Base-by-base conservation (phyloP, 2,888 invertebrate species). In the Euplagia quadripunctaria region DNA sequence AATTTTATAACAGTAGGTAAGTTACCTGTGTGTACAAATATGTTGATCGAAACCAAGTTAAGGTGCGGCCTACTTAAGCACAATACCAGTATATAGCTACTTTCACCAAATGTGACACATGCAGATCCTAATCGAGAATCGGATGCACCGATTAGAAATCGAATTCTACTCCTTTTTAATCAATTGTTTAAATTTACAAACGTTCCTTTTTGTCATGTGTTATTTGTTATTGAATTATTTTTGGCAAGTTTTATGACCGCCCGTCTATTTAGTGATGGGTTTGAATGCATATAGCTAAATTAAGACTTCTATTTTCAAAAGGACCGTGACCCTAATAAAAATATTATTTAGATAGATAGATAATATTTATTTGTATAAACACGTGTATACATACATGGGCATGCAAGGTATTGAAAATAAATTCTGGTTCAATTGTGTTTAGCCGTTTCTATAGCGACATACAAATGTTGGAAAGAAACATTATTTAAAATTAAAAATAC, bases 11-110 rank as follows among this genome's bases (percentile, higher is more conserved):
- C 31, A 49, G 6, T 9, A 17, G 58, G 4, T 17, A n/a, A 51
- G 52, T 49, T 68, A 64, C 49, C 43, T 74, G 58, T 58, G 70
- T 8, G 72, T 70, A 71, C 80, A 52, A 70, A 80, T 77, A 72
- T 71, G 85, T 76, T 64, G 43, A 84, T 74, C 49, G 77, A 66
- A 82, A 84, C 76, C 85, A 77, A 85, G 85, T 51, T 84, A 68
- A 51, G 72, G 70, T 71, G 66, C 65, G 75, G 61, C 68, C 75
- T 66, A 73, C 78, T 68, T 82, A 64, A 52, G 52, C 20, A 72
- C 20, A 68, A 42, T 58, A 70, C 20, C 58, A 20, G 58, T 61
- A 31, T 31, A 43, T 31, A 68, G 20, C 49, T 11, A 82, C 83
- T 83, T 83, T 83, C 83, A 80, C 83, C 70, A 55, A 83, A 77